Evolutionary conservation across 2,797 vertebrate genomes (phyloP).

Genomic region (Fratercula arctica): DNA sequence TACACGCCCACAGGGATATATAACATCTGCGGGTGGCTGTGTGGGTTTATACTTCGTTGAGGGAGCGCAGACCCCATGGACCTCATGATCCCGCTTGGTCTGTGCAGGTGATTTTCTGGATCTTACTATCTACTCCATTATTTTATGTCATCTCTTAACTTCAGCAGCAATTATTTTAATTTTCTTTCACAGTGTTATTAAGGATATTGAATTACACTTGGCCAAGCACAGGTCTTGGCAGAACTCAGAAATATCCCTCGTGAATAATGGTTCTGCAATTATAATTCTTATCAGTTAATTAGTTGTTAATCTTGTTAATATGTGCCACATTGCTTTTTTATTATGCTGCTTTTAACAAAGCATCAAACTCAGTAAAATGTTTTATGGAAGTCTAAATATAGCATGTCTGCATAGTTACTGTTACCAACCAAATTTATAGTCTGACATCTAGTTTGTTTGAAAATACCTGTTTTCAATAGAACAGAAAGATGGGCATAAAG

Average conservation of each 20-base stretch:
- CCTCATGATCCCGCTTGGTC: neutral
- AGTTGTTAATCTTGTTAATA: constrained; percentile 21
- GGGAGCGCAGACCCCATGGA: neutral
- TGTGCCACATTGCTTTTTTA: neutral
- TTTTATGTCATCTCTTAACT: neutral
- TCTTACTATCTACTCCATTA: neutral
- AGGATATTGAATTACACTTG: neutral
- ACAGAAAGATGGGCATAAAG: neutral
- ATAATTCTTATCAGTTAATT: constrained; percentile 5
- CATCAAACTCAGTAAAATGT: neutral
- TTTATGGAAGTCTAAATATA: neutral
- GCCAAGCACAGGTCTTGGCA: neutral
- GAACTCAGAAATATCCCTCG: neutral
- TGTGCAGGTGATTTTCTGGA: neutral
- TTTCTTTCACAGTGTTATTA: neutral
- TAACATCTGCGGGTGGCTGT: neutral
- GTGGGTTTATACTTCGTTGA: fast-evolving
- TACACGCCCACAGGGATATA: fast-evolving
- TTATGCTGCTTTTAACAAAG: neutral
- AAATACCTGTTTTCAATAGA: neutral
- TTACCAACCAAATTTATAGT: neutral
- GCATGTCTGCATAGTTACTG: neutral
- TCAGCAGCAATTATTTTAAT: neutral
- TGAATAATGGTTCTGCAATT: neutral
- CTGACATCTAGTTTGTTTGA: neutral